These are phyloP conservation scores for Nansenia antarctica DNA, from an alignment of 2,113 vertebrate species.

Conservation along the genomic window DNA sequence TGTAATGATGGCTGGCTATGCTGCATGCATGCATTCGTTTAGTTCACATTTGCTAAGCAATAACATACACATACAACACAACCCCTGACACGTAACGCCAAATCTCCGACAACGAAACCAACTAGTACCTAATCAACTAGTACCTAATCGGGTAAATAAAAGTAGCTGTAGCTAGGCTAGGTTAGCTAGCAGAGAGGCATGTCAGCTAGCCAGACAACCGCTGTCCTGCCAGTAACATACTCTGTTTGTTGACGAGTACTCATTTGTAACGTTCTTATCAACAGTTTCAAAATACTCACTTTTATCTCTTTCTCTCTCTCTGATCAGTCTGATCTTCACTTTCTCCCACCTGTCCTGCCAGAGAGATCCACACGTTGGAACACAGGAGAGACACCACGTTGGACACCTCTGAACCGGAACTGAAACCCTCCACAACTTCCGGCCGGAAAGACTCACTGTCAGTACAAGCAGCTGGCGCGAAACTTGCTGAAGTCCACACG, in stretches of 20 bases:
- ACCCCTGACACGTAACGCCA: too few species aligned
- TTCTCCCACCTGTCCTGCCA: neutral
- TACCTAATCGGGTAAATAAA: neutral
- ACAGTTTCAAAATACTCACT: neutral
- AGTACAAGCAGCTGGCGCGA: neutral
- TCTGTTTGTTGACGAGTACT: neutral
- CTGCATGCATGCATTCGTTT: too few species aligned
- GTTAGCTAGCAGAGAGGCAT: neutral
- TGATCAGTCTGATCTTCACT: neutral
- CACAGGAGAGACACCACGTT: conserved; percentile 64
- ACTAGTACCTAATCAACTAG: neutral
- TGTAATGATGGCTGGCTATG: too few species aligned
- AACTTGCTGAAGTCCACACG: too few species aligned
- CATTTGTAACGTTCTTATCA: neutral
- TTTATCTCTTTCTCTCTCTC: neutral
- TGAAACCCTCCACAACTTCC: neutral
- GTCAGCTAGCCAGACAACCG: neutral
- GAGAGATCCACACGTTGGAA: conserved; percentile 36
- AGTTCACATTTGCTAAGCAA: too few species aligned
- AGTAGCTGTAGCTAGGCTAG: neutral
- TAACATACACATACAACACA: too few species aligned
- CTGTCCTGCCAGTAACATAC: neutral
- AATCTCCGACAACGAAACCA: neutral
- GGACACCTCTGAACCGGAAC: conserved; percentile 57
- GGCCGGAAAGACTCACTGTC: too few species aligned